Conservation (phyloP, 2,113 vertebrate species). For the Nycticryphes semicollaris region DNA sequence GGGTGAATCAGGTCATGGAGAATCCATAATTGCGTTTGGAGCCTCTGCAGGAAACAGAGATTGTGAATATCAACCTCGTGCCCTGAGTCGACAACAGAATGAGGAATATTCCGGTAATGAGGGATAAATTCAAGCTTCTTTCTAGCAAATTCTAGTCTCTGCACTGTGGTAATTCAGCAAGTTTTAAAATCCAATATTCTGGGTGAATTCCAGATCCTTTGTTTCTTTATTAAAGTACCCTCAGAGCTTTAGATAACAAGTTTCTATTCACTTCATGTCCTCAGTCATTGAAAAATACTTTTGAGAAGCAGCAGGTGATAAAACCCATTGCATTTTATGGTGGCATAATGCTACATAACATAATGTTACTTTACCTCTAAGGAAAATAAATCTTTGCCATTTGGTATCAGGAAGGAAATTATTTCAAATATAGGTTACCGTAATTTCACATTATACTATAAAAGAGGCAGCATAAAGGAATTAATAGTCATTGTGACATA, state of each 20-base stretch:
- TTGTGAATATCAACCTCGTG: background rate
- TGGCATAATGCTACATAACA: background rate
- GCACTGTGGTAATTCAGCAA: background rate
- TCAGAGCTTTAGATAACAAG: background rate
- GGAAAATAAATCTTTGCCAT: background rate
- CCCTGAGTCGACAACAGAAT: background rate
- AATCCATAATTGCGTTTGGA: constrained; percentile 4
- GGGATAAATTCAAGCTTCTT: background rate
- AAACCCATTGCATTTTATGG: background rate
- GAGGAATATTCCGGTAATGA: background rate
- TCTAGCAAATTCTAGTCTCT: background rate
- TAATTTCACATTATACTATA: background rate
- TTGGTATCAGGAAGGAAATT: background rate
- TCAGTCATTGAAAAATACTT: background rate
- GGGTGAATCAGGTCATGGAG: background rate
- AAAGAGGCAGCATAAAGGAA: background rate
- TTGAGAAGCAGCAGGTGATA: background rate
- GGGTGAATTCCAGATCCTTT: background rate
- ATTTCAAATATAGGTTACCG: background rate
- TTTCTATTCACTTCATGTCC: background rate
- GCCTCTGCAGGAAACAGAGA: background rate
- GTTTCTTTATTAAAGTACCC: background rate
- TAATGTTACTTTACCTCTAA: background rate
- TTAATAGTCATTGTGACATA: background rate
- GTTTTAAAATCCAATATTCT: background rate